Conservation (phyloP, 2,888 invertebrate species). For the Aelia acuminata region DNA sequence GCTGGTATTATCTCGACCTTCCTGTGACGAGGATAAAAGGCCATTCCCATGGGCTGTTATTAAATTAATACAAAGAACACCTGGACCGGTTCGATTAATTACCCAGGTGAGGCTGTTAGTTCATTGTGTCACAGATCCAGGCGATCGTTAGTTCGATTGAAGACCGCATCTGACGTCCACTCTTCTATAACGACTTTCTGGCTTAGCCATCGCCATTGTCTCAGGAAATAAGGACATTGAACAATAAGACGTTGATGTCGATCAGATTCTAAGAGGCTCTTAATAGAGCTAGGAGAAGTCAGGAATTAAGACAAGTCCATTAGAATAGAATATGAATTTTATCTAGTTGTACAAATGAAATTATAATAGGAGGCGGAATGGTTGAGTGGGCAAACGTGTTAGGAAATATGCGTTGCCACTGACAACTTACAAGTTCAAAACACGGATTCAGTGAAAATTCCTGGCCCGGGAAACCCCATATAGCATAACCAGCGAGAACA, state of each 20-base stretch:
- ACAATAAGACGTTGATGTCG: not conserved
- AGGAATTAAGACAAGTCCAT: too few species aligned
- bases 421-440: too few species aligned
- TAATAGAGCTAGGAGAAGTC: not conserved
- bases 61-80: constrained; percentile 6
- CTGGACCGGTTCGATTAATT: not conserved
- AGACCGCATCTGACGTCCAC: not conserved
- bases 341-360: too few species aligned
- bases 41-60: not conserved
- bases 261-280: not conserved
- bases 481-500: too few species aligned
- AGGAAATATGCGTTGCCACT: too few species aligned
- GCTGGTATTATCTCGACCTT: not conserved
- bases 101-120: not conserved
- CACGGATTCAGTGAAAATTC: too few species aligned
- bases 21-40: constrained; percentile 2
- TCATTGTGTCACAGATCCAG: not conserved
- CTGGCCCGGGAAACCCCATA: too few species aligned
- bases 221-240: not conserved
- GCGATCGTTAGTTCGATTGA: not conserved
- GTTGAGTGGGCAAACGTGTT: too few species aligned
- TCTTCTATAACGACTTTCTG: not conserved
- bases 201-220: not conserved
- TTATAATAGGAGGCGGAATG: too few species aligned
- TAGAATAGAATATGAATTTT: too few species aligned